Evolutionary conservation across 2,888 invertebrate genomes (phyloP).

Genomic region (Palloptera scutellata): DNA sequence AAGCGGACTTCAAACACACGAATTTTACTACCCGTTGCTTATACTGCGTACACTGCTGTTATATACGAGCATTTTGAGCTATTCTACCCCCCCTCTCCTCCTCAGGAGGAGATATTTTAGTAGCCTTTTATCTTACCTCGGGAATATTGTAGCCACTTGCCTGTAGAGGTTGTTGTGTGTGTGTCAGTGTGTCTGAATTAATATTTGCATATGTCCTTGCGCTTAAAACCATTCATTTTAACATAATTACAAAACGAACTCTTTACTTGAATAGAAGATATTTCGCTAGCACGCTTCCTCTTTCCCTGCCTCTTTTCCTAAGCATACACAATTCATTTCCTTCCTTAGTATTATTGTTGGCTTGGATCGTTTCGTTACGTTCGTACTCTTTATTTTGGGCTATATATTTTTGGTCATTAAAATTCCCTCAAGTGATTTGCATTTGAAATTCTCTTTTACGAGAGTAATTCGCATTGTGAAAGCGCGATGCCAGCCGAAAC

Average conservation of each 20-base stretch:
- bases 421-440: constrained; percentile 26
- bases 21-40: too few relatives aligned
- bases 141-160: too few relatives aligned
- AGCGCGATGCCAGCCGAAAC: not conserved
- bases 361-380: not conserved
- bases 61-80: too few relatives aligned
- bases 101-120: too few relatives aligned
- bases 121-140: too few relatives aligned
- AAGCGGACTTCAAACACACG: too few relatives aligned
- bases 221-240: not conserved
- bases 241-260: not conserved
- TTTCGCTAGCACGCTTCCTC: too few relatives aligned
- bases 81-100: too few relatives aligned
- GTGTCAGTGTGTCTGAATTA: not conserved
- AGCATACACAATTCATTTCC: not conserved
- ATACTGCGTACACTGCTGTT: too few relatives aligned
- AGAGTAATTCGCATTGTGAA: not conserved
- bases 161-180: too few relatives aligned
- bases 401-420: constrained; percentile 2
- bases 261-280: too few relatives aligned
- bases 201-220: constrained; percentile 1
- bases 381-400: not conserved
- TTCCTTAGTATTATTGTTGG: constrained; percentile 9
- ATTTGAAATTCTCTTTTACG: constrained; percentile 22
- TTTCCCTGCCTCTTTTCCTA: not conserved